Percentiles rank a stretch among this genome's conserved stretches.
phyloP scores from a whole-genome alignment of 2,113 vertebrate species.

The Zapornia atra region DNA sequence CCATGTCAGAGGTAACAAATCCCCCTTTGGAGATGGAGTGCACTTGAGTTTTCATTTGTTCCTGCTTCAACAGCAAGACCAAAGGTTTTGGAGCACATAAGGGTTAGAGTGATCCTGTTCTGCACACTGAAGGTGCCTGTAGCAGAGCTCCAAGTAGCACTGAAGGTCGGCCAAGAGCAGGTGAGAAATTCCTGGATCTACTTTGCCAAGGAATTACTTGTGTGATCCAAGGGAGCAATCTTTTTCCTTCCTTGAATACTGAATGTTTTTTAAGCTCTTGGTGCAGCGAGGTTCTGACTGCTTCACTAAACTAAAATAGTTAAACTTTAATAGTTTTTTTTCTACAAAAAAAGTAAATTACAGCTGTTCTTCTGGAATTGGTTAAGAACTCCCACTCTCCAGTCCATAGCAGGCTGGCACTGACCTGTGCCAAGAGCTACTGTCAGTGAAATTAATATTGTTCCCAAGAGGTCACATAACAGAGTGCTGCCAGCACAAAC shows the following conservation, averaged over 20 bases:
- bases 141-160: background rate
- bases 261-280: background rate
- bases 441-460: constrained; percentile 41
- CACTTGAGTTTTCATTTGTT: constrained; percentile 18
- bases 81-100: background rate
- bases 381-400: constrained; percentile 8
- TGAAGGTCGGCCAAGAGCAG: background rate
- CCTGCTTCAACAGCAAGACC: background rate
- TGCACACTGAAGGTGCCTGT: background rate
- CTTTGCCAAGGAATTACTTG: background rate
- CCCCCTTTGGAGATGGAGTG: background rate
- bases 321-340: background rate
- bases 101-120: background rate
- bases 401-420: background rate
- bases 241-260: background rate
- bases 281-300: background rate
- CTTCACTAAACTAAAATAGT: background rate
- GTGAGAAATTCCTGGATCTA: background rate
- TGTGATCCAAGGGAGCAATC: background rate
- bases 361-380: constrained; percentile 28
- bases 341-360: background rate
- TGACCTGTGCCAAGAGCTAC: constrained; percentile 26
- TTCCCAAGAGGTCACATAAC: background rate
- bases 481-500: constrained; percentile 10
- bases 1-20: background rate